Percentiles rank a stretch among this genome's conserved stretches.
Evolutionary conservation across 1,140 invertebrate species (phyloP).

Genomic region (Ceratitis capitata): DNA sequence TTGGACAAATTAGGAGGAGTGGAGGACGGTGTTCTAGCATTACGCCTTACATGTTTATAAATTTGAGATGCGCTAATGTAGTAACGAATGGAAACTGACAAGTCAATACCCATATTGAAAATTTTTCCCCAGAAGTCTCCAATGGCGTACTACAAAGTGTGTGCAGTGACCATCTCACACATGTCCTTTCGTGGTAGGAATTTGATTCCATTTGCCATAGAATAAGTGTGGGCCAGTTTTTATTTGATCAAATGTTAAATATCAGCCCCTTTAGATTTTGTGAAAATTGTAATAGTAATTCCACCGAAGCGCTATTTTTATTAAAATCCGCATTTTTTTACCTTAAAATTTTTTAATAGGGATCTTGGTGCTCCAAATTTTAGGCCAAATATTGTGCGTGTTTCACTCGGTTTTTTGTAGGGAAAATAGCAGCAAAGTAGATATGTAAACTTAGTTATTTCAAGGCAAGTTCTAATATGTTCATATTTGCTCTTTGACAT

Average conservation of each 20-base stretch:
- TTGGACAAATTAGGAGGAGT: not conserved
- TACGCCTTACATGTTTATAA: not conserved
- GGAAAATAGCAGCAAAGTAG: too few species aligned
- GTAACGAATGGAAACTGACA: slow-evolving; percentile 12
- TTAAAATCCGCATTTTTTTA: not conserved
- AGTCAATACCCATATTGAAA: not conserved
- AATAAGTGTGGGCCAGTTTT: not conserved
- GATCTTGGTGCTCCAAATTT: not conserved
- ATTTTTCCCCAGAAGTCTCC: not conserved
- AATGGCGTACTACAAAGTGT: not conserved
- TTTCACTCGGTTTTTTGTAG: not conserved
- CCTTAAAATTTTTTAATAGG: not conserved
- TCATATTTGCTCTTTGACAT: too few species aligned
- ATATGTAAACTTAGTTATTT: too few species aligned
- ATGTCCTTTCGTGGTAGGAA: not conserved
- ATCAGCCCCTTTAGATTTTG: not conserved
- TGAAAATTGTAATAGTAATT: not conserved
- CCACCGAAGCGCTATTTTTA: not conserved
- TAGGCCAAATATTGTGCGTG: not conserved
- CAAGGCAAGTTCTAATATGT: too few species aligned
- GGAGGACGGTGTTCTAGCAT: not conserved
- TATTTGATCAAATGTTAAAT: not conserved
- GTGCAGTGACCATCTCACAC: too few species aligned
- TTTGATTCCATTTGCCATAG: not conserved
- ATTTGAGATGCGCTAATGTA: not conserved